Conservation (phyloP, 2,888 invertebrate species). For the Leucania comma region DNA sequence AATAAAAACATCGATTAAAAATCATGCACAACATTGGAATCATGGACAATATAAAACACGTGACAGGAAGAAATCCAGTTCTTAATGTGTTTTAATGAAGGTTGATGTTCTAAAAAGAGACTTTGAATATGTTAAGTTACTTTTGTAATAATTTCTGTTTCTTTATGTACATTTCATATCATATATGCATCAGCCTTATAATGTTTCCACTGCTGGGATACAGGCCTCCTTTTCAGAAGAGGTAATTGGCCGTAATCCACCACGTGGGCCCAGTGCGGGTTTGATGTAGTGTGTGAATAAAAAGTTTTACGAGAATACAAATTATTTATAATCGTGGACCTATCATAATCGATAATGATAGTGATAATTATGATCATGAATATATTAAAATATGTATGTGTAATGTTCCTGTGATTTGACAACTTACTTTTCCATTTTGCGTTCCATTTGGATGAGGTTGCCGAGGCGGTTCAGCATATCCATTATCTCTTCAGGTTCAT, state of each 20-base stretch:
- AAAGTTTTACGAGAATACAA: background rate
- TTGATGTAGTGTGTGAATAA: too few relatives aligned
- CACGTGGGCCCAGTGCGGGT: too few relatives aligned
- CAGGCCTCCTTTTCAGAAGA: too few relatives aligned
- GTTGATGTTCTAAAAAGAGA: background rate
- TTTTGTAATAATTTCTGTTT: background rate
- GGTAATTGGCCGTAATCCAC: too few relatives aligned
- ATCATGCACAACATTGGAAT: conserved; percentile 31
- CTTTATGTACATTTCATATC: background rate
- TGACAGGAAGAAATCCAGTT: background rate
- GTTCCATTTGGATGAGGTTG: conserved; percentile 94
- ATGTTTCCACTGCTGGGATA: too few relatives aligned
- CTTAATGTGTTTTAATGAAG: background rate
- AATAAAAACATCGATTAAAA: conserved; percentile 21
- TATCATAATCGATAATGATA: background rate
- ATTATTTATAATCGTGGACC: background rate
- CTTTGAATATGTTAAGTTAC: background rate
- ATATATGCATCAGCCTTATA: too few relatives aligned
- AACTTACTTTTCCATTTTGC: conserved; percentile 95
- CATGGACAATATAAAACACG: background rate
- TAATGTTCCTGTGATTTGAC: background rate
- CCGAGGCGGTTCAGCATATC: conserved; percentile 94
- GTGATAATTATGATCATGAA: background rate
- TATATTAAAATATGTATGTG: background rate
- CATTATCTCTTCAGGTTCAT: conserved; percentile 95